Percentiles rank a stretch among this genome's conserved stretches.
phyloP scores from a whole-genome alignment of 2,888 invertebrate genomes.

The Noctua janthe region DNA sequence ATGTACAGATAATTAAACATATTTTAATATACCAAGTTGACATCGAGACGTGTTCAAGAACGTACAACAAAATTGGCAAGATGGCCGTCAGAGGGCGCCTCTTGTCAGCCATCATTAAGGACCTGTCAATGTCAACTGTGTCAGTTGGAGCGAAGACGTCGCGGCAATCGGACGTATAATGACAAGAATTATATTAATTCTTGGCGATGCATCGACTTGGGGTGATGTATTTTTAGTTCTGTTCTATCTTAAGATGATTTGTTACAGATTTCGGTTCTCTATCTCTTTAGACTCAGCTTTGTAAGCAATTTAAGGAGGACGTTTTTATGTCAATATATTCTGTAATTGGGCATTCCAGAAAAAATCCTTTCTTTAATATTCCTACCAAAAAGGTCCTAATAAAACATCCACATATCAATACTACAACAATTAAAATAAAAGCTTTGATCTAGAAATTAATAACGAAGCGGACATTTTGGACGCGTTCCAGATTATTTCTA shows the following conservation, averaged over 20 bases:
- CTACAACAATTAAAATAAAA: constrained; percentile 80
- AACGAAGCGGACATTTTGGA: constrained; percentile 79
- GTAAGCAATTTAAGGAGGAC: not conserved
- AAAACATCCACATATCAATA: constrained; percentile 55
- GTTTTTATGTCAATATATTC: not conserved
- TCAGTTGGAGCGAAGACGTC: constrained; percentile 63
- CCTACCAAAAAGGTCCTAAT: constrained; percentile 9
- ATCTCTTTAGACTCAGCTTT: constrained; percentile 14
- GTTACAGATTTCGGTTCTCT: constrained; percentile 9
- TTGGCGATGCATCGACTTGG: constrained; percentile 64
- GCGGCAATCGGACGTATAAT: constrained; percentile 69
- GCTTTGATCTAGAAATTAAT: constrained; percentile 78
- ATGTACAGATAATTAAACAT: constrained; percentile 66
- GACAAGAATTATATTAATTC: constrained; percentile 70
- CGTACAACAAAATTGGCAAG: constrained; percentile 67
- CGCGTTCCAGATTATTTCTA: constrained; percentile 82
- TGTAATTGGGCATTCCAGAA: not conserved
- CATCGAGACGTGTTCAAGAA: constrained; percentile 69
- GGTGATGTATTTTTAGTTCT: constrained; percentile 54
- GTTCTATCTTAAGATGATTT: constrained; percentile 45
- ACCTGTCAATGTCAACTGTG: constrained; percentile 79
- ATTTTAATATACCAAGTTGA: constrained; percentile 66
- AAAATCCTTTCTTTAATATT: not conserved
- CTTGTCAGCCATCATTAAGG: constrained; percentile 77
- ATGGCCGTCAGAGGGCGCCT: constrained; percentile 73